Percentiles rank a stretch among this genome's conserved stretches.
phyloP scores from a whole-genome alignment of 1,140 invertebrate genomes.

The Oedothorax gibbosus region DNA sequence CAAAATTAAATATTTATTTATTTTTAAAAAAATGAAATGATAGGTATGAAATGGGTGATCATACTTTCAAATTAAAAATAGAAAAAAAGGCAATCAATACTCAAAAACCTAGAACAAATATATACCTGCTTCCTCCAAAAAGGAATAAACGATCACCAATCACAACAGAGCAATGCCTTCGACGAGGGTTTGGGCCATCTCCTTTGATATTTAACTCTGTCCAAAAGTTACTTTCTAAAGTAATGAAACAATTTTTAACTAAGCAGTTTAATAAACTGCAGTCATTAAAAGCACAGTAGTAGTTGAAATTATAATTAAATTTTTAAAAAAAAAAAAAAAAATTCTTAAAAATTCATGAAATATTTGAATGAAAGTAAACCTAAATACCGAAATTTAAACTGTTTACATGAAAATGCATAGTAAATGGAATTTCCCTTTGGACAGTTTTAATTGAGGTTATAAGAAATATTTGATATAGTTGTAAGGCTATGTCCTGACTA shows the following conservation, averaged over 20 bases:
- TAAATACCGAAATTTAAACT: too few species aligned
- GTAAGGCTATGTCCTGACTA: background rate
- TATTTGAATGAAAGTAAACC: background rate
- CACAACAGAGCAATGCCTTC: constrained; percentile 83
- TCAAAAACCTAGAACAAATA: background rate
- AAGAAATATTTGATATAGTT: background rate
- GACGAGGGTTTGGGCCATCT: constrained; percentile 75
- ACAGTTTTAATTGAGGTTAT: background rate
- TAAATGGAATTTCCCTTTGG: background rate
- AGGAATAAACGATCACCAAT: constrained; percentile 79
- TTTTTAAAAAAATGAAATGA: too few species aligned
- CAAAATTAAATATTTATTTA: too few species aligned
- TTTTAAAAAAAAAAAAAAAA: background rate
- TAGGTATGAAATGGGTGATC: too few species aligned
- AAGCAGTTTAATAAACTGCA: background rate
- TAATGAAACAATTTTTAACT: constrained; percentile 70
- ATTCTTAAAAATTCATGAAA: background rate
- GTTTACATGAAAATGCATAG: background rate
- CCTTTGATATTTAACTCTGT: constrained; percentile 74
- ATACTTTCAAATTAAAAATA: too few species aligned
- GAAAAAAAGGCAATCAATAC: too few species aligned
- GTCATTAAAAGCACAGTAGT: background rate
- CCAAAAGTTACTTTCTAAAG: constrained; percentile 75
- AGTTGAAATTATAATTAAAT: background rate
- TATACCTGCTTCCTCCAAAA: constrained; percentile 84